A percentile compares a stretch with the other conserved stretches of the same genome.
Conservation (phyloP, 53 echinoderm and acorn worm species). For the Henricia sp. region DNA sequence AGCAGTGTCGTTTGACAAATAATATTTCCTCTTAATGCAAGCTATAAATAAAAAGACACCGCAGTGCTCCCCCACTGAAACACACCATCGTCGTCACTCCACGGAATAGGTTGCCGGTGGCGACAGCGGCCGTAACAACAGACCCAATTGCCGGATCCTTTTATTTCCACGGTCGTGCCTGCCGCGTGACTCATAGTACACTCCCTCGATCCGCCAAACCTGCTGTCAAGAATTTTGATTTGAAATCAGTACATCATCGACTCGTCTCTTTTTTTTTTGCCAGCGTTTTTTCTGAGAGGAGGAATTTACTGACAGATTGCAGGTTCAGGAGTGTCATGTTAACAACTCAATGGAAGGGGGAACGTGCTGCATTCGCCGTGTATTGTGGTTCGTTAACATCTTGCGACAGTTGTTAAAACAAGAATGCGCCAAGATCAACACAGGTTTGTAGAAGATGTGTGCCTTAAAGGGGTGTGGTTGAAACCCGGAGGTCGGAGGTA, state of each 20-base stretch:
- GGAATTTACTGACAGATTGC: conserved; percentile 15
- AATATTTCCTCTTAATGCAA: conserved; percentile 37
- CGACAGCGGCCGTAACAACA: not conserved
- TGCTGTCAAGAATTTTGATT: not conserved
- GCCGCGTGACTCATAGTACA: not conserved
- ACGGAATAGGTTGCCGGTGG: conserved; percentile 28
- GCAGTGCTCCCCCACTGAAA: conserved; percentile 1
- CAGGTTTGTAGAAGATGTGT: no score
- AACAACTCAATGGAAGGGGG: conserved; percentile 35
- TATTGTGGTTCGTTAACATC: no score
- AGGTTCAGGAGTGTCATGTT: not conserved
- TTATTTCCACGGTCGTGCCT: not conserved
- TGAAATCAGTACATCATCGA: not conserved
- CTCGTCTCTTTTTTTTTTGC: not conserved
- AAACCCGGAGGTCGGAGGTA: no score
- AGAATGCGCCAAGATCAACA: no score
- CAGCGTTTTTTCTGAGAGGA: not conserved
- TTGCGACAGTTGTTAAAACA: no score
- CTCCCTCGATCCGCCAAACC: not conserved
- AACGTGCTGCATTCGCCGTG: not conserved
- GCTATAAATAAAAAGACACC: conserved; percentile 26
- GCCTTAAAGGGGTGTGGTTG: no score
- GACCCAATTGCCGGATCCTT: not conserved
- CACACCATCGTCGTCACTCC: conserved; percentile 7
- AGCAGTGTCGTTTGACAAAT: conserved; percentile 32